Base-by-base conservation (phyloP, 2,888 invertebrate species). In the Tinea trinotella region DNA sequence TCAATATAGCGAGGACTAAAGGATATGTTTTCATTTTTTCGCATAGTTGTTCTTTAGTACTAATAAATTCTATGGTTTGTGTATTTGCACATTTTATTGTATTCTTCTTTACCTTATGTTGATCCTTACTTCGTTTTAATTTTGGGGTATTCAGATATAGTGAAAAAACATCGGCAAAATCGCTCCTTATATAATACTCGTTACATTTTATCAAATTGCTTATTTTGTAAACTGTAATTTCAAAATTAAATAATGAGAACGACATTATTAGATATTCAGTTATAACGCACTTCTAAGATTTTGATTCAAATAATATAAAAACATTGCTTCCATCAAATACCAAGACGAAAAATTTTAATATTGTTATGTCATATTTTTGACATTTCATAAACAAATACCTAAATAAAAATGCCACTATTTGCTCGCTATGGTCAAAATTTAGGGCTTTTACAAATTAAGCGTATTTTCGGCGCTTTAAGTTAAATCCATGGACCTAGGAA, bases 221-320 rank as follows among this genome's bases (percentile, higher is more conserved):
- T 17, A 82, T 58, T 55, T 75, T 66, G 59, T 76, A 73, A 3
- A 79, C 64, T 9, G 61, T 57, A 54, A 84, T 65, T 59, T 84
- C 79, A 54, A 83, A 71, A 59, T 79, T 66, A 65, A 83, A 81
- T 67, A 76, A 70, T 63, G 79, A 75, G 13, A 40, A 40, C 15
- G 15, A 12, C 40, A 40, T 40, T 30, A 1, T 30, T 30, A n/a
- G n/a, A n/a, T n/a, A n/a, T n/a, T n/a, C n/a, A n/a, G n/a, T n/a
- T n/a, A n/a, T 40, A 40, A 9, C 24, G 9, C 40, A 40, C 12
- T 15, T 13, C 15, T 12, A 13, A 40, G 15, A 40, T 40, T 40
- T 40, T 6, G 15, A 40, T 13, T 40, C 40, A n/a, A 35, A 35
- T 35, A 40, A 30, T 40, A 40, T 2, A 40, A 15, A 40, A 12